A percentile compares a stretch with the other conserved stretches of the same genome.
Conservation (phyloP, 2,797 vertebrate species). For the Diplodus sargus region DNA sequence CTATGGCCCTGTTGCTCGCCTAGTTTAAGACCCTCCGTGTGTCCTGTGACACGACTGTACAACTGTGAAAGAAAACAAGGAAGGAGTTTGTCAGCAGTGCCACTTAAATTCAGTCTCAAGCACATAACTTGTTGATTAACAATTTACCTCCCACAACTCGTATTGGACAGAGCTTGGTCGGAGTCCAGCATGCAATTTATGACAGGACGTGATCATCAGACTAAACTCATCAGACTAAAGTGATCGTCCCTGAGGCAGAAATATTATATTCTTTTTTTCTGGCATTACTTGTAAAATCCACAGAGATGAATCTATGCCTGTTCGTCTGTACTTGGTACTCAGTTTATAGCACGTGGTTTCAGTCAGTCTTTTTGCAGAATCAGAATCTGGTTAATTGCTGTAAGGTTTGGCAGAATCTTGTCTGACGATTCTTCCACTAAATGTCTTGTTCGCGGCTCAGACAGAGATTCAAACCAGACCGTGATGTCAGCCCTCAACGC, state of each 20-base stretch:
- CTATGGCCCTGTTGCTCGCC: not conserved
- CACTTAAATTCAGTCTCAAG: too few relatives aligned
- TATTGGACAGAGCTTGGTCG: not conserved
- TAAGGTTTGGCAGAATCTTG: slow-evolving; percentile 27
- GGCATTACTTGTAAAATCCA: slow-evolving; percentile 11
- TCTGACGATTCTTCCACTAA: slow-evolving; percentile 43
- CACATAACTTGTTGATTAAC: not conserved
- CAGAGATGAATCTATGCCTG: not conserved
- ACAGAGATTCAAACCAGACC: slow-evolving; percentile 33
- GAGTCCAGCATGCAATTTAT: not conserved
- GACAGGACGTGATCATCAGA: not conserved
- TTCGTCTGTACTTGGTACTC: slow-evolving; percentile 24
- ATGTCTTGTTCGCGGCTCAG: slow-evolving; percentile 31
- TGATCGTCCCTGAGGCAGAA: not conserved
- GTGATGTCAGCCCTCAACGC: slow-evolving; percentile 27
- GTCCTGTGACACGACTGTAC: not conserved
- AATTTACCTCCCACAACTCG: not conserved
- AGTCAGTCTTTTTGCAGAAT: slow-evolving; percentile 44
- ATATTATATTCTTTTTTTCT: not conserved
- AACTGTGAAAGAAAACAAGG: not conserved
- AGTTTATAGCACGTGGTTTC: slow-evolving; percentile 23
- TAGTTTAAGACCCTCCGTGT: not conserved
- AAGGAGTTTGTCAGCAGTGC: not conserved
- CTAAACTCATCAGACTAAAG: not conserved
- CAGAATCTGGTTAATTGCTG: slow-evolving; percentile 24